Evolutionary conservation across 2,888 invertebrate genomes (phyloP), one percentile per base, ranked within the genome.

Genomic region (Acleris emargana): DNA sequence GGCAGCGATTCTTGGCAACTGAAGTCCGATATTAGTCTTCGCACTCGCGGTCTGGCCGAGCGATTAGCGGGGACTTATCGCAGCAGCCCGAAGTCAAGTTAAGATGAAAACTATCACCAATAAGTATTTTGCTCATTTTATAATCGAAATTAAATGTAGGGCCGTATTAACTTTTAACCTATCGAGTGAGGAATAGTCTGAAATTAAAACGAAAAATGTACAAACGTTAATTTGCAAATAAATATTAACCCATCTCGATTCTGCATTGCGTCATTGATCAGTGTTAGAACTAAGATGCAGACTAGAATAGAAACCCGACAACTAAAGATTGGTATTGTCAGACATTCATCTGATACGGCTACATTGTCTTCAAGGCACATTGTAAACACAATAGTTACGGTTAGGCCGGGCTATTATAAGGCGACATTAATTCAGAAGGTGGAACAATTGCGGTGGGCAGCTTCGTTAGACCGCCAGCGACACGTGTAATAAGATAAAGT

Each of bases 401-500:
- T 71, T 72, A 63, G 69, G 55, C 71, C 72, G 73, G 74, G 77
- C 79, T 76, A 80, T 83, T 80, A 83, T 78, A 78, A 79, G 75
- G 77, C 75, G 73, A 76, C 80, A 86, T 88, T 86, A 84, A 85
- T 85, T 86, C 81, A 78, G 77, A 72, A 80, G 79, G 79, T 78
- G 78, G 78, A 79, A 87, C 84, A 84, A 86, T 87, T 83, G 84
- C 75, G 83, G 80, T 76, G 76, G 79, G 78, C 82, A 82, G 83
- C 81, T 86, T 83, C 81, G 83, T 85, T 82, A 84, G 80, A 81
- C 79, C 82, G 81, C 76, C 79, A 78, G 80, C 83, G 84, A 86
- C 84, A 87, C 81, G 82, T 89, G 86, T 88, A 87, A 88, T 87
- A 84, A 86, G 87, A 89, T 89, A 88, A 86, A 88, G 84, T 88